These are phyloP conservation scores for Thunnus maccoyii DNA, from an alignment of 2,113 vertebrate genomes.

Conservation along the genomic window DNA sequence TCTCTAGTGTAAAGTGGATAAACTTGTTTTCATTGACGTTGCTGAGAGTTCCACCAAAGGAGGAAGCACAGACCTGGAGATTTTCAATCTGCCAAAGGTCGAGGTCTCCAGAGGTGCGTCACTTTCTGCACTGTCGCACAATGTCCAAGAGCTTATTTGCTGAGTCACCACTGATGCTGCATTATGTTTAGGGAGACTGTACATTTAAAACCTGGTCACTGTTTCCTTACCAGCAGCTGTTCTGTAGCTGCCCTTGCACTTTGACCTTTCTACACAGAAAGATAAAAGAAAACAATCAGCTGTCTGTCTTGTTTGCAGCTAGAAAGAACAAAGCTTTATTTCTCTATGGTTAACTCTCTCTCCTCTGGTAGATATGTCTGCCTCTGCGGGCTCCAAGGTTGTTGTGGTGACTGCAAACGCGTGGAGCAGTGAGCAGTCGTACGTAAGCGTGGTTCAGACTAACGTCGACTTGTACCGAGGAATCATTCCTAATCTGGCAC, in stretches of 20 bases:
- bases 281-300: not conserved
- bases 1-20: conserved; percentile 88
- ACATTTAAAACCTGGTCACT: not conserved
- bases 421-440: conserved; percentile 92
- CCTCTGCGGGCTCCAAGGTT: conserved; percentile 90
- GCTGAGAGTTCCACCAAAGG: conserved; percentile 91
- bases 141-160: not conserved
- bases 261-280: not conserved
- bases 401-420: conserved; percentile 92
- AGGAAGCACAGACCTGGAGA: conserved; percentile 91
- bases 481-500: conserved; percentile 88
- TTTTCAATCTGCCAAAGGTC: conserved; percentile 92
- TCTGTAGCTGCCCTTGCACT: not conserved
- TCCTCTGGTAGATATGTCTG: conserved; percentile 88
- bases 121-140: not conserved
- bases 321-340: not conserved
- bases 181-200: not conserved
- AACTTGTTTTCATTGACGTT: conserved; percentile 91
- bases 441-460: conserved; percentile 90
- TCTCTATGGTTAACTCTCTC: not conserved
- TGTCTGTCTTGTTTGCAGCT: not conserved
- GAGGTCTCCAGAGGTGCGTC: conserved; percentile 91
- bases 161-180: conserved; percentile 28
- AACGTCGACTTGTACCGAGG: conserved; percentile 93
- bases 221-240: not conserved